Conservation (phyloP, 2,888 invertebrate genomes). For the Spisula subtruncata region DNA sequence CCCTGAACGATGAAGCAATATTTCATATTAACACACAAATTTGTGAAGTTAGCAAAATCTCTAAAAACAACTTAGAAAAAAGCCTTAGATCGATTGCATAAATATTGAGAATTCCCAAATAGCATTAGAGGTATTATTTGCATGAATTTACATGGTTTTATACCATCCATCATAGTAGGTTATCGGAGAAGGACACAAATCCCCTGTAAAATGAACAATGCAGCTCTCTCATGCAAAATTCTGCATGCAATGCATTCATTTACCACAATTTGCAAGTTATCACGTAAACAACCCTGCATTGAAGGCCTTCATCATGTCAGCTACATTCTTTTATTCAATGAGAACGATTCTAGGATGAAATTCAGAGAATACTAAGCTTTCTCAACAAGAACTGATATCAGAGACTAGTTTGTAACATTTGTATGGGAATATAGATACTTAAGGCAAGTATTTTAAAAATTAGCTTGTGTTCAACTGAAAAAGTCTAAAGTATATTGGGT, state of each 20-base stretch:
- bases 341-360: no score
- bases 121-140: background rate
- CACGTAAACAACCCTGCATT: background rate
- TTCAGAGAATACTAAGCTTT: no score
- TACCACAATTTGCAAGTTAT: conserved; percentile 5
- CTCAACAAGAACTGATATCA: no score
- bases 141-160: conserved; percentile 18
- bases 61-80: background rate
- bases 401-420: background rate
- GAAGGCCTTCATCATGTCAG: background rate
- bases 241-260: conserved; percentile 9
- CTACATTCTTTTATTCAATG: no score
- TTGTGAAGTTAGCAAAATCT: background rate
- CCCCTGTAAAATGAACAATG: background rate
- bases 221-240: background rate
- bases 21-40: background rate
- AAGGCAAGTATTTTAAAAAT: no score
- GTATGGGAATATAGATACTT: background rate
- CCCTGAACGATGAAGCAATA: background rate
- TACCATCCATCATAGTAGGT: background rate
- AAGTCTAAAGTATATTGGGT: no score
- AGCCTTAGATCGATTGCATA: conserved; percentile 10
- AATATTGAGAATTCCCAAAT: conserved; percentile 5
- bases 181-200: background rate
- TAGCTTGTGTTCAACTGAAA: no score